Base-by-base conservation (phyloP, 92 coral and sea anemone genomes). In the Micromussa lordhowensis region DNA sequence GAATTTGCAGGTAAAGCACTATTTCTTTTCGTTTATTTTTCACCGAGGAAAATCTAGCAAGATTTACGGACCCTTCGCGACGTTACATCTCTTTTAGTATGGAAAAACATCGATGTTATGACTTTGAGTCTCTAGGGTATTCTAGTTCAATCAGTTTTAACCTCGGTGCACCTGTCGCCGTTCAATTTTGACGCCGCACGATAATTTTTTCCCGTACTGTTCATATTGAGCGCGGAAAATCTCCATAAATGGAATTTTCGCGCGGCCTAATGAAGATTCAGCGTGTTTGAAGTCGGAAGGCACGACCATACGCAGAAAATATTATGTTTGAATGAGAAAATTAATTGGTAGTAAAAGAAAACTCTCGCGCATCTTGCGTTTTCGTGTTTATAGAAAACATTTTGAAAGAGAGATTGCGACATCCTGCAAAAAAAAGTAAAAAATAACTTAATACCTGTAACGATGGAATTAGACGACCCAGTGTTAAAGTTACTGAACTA, bases 161-260 rank as follows among this genome's bases (percentile, higher is more conserved):
- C 44, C 34, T 44, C 32, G 31, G 51, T 30, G 59, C 89, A 86
- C 83, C 89, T 86, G 89, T 9, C 83, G 48, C 38, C 61, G 4
- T 13, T 35, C 29, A 86, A 78, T 86, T 86, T 77, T 70, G 30
- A 86, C 72, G 89, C 82, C 77, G 75, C 89, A 86, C 48, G 83
- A 77, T 48, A 85, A 81, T 21, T 85, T 85, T 44, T 44, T 10
- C 89, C 83, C 64, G 51, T 61, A 59, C 61, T 86, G 89, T 86
- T 86, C 89, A 78, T 66, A 86, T 77, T 77, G 83, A 77, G 83
- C 77, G 57, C 83, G 29, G 75, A 66, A 86, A 77, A 86, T 59
- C 77, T 77, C 89, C 89, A 28, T 86, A 86, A 86, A 86, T 77
- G 89, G 89, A 77, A 77, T 61, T 85, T 53, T 36, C 55, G n/a